Base-by-base conservation (phyloP, 2,888 invertebrate genomes). In the Lypha dubia region DNA sequence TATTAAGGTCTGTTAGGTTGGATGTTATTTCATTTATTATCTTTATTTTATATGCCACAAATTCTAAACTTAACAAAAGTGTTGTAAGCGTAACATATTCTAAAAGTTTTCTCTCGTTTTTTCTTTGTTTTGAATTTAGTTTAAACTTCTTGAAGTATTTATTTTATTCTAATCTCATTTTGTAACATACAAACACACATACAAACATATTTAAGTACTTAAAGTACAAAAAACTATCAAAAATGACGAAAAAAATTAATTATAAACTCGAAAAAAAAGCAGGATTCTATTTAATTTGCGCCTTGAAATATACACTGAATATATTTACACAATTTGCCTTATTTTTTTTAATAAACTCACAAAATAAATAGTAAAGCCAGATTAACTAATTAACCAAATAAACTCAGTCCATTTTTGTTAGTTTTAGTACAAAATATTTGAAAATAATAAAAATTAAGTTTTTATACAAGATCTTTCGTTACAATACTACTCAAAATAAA, bases 81-180 rank as follows among this genome's bases (percentile, higher is more conserved):
- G 44, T 75, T 85, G 68, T 75, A 60, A 79, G 75, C 79, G 79
- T 82, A 79, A 79, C 49, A 73, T 17, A 63, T 85, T 85, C 83
- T 79, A 85, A 80, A 79, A 75, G 44, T 67, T 62, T 44, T 24
- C 44, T 60, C 17, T 49, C 7, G 9, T 44, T 67, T 68, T 49
- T 20, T 17, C 8, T 20, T 58, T 49, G 6, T 41, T 24, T 68
- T 51, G 20, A 20, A 28, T 41, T 49, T 60, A 41, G 15, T n/a
- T 38, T 68, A 6, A n/a, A n/a, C n/a, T n/a, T 49, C 49, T 28
- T 51, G n/a, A 58, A 46, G 9, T 53, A 17, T 67, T 67, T 58
- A 17, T 32, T n/a, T n/a, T n/a, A 20, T 20, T 49, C 22, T 65
- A 24, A 53, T 70, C 15, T 49, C 11, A 41, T 53, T 73, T 73